phyloP scores from a whole-genome alignment of 37 sponge, comb jelly and placozoan species.

The Diacarnus erythraeanus region DNA sequence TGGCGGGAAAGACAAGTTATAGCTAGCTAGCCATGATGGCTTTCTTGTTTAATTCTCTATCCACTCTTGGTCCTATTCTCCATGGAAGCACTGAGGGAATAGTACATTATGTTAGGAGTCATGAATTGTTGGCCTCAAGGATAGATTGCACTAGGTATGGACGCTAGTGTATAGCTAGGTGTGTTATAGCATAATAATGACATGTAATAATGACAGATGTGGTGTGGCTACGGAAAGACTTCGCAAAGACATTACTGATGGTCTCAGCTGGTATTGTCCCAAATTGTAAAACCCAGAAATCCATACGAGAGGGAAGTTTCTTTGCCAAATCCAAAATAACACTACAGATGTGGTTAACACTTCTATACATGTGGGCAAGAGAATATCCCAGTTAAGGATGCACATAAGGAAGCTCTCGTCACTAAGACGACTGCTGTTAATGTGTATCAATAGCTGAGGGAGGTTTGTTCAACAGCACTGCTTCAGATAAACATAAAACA shows the following conservation, averaged over 20 bases:
- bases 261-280: slow-evolving; percentile 38
- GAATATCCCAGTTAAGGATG: slow-evolving; percentile 37
- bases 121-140: background rate
- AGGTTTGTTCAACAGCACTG: slow-evolving; percentile 42
- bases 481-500: background rate
- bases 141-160: background rate
- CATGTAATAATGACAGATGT: background rate
- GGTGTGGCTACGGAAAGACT: background rate
- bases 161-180: background rate
- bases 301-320: slow-evolving; percentile 51
- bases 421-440: slow-evolving; percentile 34
- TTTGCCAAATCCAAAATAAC: slow-evolving; percentile 46
- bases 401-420: slow-evolving; percentile 31
- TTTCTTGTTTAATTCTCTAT: background rate
- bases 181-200: background rate
- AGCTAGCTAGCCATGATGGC: background rate
- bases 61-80: background rate
- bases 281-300: slow-evolving; percentile 28
- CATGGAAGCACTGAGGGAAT: background rate
- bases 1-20: background rate
- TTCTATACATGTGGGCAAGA: slow-evolving; percentile 51
- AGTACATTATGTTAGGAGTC: background rate
- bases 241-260: slow-evolving; percentile 38
- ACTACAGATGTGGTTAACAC: slow-evolving; percentile 53
- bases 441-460: slow-evolving; percentile 55